Conservation (phyloP, 2,797 vertebrate genomes). For the Scyliorhinus canicula region DNA sequence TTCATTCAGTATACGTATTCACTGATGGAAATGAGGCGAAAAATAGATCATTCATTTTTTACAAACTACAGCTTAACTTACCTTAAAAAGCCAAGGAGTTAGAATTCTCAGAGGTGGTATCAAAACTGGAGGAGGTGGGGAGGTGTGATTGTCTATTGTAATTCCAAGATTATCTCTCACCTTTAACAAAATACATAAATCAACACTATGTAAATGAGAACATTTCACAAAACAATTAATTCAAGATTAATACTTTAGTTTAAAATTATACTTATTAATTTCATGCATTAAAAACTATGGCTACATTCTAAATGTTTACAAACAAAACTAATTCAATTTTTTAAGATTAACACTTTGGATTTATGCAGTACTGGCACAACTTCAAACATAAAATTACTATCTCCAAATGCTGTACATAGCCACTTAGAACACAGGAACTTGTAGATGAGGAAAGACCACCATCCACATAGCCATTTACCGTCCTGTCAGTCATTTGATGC, state of each 20-base stretch:
- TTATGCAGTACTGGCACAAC: background rate
- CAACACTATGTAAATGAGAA: background rate
- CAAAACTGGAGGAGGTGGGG: slow-evolving; percentile 85
- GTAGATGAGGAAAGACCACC: background rate
- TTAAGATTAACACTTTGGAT: background rate
- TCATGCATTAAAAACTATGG: background rate
- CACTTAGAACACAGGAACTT: background rate
- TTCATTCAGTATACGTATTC: background rate
- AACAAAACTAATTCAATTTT: background rate
- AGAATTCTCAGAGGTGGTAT: slow-evolving; percentile 95
- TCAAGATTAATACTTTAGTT: background rate
- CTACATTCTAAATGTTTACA: background rate
- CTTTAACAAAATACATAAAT: slow-evolving; percentile 61
- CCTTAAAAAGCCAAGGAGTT: slow-evolving; percentile 98
- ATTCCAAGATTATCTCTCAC: slow-evolving; percentile 98
- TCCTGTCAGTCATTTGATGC: background rate
- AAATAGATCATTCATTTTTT: slow-evolving; percentile 5
- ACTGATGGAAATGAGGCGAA: background rate
- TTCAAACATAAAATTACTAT: background rate
- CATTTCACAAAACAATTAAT: background rate
- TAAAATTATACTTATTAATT: background rate
- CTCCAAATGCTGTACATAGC: background rate
- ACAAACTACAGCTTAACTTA: slow-evolving; percentile 47
- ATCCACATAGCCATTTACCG: background rate
- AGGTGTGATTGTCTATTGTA: slow-evolving; percentile 89